These are phyloP conservation scores for Podiceps cristatus DNA, from an alignment of 2,113 vertebrate genomes.

Conservation along the genomic window DNA sequence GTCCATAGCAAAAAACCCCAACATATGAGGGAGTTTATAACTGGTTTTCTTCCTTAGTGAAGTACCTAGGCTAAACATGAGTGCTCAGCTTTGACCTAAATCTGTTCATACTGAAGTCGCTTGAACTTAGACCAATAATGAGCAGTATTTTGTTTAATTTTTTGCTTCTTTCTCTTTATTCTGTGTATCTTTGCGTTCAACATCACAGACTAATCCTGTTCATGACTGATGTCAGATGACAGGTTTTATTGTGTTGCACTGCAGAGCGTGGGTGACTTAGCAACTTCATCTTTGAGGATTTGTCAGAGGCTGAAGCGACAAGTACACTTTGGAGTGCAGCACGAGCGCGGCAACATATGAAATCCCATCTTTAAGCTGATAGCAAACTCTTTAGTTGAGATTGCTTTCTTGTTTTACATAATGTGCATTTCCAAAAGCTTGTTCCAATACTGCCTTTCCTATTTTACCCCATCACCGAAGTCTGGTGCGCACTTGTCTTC, in stretches of 20 bases:
- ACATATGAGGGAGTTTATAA: not conserved
- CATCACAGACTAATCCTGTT: not conserved
- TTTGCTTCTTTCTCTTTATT: not conserved
- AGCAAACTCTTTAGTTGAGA: not conserved
- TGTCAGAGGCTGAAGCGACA: constrained; percentile 15
- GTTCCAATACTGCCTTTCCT: not conserved
- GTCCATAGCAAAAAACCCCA: not conserved
- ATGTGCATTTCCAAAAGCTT: not conserved
- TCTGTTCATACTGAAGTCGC: not conserved
- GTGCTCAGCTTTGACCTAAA: not conserved
- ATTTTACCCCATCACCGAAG: not conserved
- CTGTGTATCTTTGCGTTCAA: not conserved
- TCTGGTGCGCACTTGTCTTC: not conserved
- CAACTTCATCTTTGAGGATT: constrained; percentile 37
- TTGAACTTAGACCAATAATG: not conserved
- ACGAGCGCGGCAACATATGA: not conserved
- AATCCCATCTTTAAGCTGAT: not conserved
- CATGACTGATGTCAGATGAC: not conserved
- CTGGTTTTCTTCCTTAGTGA: not conserved
- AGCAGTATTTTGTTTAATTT: not conserved
- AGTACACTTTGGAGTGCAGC: not conserved
- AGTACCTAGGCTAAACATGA: not conserved
- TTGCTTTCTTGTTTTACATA: not conserved
- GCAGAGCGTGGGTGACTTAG: constrained; percentile 6
- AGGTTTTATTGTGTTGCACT: not conserved